These are phyloP conservation scores for Maniola hyperantus DNA, from an alignment of 2,888 invertebrate species.

Conservation along the genomic window DNA sequence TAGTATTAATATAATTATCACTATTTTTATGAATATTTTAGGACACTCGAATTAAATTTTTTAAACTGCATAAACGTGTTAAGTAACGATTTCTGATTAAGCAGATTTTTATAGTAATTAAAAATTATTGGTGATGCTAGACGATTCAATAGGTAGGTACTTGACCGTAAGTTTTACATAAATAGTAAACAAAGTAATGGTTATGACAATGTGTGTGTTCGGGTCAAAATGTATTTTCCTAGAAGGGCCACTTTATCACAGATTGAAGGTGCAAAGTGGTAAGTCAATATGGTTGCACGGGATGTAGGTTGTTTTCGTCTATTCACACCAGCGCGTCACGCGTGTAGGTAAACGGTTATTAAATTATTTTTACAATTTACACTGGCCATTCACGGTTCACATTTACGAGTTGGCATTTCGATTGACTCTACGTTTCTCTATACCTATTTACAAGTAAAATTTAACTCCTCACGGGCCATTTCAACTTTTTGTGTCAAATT, in stretches of 20 bases:
- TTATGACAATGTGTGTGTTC: constrained; percentile 18
- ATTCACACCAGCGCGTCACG: constrained; percentile 50
- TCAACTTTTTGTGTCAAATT: too few species aligned
- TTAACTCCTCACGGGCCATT: too few species aligned
- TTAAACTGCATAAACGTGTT: too few species aligned
- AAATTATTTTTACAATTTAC: constrained; percentile 33
- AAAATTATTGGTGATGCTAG: not conserved
- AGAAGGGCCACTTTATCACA: constrained; percentile 64
- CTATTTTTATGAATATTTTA: too few species aligned
- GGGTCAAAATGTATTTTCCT: constrained; percentile 55
- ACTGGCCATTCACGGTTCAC: constrained; percentile 18
- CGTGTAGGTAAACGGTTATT: constrained; percentile 31
- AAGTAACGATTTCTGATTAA: too few species aligned
- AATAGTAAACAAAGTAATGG: constrained; percentile 6
- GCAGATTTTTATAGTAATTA: too few species aligned
- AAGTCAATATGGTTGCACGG: constrained; percentile 58
- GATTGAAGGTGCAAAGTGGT: constrained; percentile 69
- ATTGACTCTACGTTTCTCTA: constrained; percentile 3
- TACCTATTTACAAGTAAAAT: not conserved
- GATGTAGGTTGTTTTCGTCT: constrained; percentile 50
- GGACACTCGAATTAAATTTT: too few species aligned
- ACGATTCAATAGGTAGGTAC: not conserved
- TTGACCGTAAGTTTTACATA: not conserved
- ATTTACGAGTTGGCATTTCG: constrained; percentile 1
- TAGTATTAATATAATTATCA: too few species aligned